Percentiles rank a stretch among this genome's conserved stretches.
phyloP scores from a whole-genome alignment of 1,140 invertebrate genomes.

The Lepidurus arcticus region DNA sequence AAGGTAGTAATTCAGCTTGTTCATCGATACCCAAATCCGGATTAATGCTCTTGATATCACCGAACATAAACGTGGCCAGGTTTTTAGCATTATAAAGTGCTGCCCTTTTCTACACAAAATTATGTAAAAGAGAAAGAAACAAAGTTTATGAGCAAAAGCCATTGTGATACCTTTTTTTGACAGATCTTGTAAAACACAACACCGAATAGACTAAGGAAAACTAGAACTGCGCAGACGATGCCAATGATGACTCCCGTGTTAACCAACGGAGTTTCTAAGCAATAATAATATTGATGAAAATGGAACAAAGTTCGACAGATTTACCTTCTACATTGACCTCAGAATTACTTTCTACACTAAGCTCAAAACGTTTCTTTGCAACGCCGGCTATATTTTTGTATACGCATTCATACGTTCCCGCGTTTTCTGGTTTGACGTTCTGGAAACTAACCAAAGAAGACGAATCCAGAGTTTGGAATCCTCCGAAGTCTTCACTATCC shows the following conservation, averaged over 20 bases:
- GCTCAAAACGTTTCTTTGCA: conserved; percentile 4
- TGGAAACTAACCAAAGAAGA: conserved; percentile 28
- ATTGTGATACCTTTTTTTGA: too few relatives aligned
- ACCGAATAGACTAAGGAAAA: conserved; percentile 43
- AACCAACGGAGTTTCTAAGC: too few relatives aligned
- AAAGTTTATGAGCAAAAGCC: conserved; percentile 36
- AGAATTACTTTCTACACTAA: too few relatives aligned
- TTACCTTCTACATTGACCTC: too few relatives aligned
- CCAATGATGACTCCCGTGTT: conserved; percentile 30
- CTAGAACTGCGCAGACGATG: conserved; percentile 44
- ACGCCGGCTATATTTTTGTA: not conserved
- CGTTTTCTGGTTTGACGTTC: not conserved
- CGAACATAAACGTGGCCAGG: conserved; percentile 63
- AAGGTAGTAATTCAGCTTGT: conserved; percentile 70
- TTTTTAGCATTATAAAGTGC: conserved; percentile 33
- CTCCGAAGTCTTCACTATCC: conserved; percentile 17
- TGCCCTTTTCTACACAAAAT: conserved; percentile 33
- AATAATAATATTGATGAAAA: conserved; percentile 38
- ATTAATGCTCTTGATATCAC: conserved; percentile 72
- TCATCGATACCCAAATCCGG: conserved; percentile 52
- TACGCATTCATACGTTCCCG: not conserved
- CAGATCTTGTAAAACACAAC: too few relatives aligned
- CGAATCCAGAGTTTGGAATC: not conserved
- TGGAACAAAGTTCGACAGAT: conserved; percentile 43
- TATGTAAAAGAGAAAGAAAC: conserved; percentile 36